phyloP scores from a whole-genome alignment of 2,797 vertebrate species.

The Cheirogaleus major region DNA sequence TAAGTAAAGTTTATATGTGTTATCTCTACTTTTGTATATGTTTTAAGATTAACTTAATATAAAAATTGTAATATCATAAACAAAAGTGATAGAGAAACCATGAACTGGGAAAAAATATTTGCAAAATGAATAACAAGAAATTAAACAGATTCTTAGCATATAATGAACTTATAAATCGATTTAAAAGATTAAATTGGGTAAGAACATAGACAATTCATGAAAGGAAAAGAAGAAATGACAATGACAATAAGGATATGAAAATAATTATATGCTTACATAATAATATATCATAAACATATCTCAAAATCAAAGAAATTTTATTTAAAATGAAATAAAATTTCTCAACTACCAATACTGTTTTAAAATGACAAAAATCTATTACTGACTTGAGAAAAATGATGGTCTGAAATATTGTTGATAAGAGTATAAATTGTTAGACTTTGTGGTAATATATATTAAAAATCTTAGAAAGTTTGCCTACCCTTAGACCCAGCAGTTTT shows the following conservation, averaged over 20 bases:
- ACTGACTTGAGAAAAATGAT: background rate
- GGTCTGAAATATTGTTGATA: background rate
- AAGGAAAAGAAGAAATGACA: background rate
- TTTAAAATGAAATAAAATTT: constrained; percentile 14
- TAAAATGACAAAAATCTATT: constrained; percentile 21
- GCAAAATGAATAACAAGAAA: constrained; percentile 10
- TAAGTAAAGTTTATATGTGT: background rate
- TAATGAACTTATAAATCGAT: background rate
- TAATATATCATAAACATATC: background rate
- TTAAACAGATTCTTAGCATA: background rate
- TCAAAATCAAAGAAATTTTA: background rate
- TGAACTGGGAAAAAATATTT: background rate
- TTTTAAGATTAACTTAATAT: background rate
- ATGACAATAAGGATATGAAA: background rate
- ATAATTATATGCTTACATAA: background rate
- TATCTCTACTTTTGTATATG: background rate
- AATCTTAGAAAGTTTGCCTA: constrained; percentile 6
- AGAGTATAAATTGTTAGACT: background rate
- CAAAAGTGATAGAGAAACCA: background rate
- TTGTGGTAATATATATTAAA: background rate
- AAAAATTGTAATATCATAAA: background rate
- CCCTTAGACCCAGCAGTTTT: background rate
- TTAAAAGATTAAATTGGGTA: background rate
- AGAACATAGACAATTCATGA: background rate
- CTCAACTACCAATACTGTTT: background rate